These are phyloP conservation scores for Pundamilia nyererei DNA, from an alignment of 2,113 vertebrate species.

Conservation along the genomic window DNA sequence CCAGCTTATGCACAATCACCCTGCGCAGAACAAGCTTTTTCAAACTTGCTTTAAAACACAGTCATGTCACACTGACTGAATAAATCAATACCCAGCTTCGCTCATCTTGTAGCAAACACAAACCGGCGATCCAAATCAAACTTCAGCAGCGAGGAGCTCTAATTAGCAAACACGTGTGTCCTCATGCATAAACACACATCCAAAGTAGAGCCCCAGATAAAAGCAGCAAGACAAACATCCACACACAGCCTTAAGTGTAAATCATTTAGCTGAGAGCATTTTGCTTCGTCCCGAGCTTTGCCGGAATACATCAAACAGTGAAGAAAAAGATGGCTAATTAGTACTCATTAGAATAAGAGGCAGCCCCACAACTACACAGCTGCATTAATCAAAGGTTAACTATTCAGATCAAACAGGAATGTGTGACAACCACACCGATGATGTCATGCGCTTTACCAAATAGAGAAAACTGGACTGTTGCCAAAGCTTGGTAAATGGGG, in stretches of 20 bases:
- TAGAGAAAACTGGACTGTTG: slow-evolving; percentile 46
- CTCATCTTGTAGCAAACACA: neutral
- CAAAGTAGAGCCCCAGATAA: slow-evolving; percentile 17
- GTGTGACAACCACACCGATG: slow-evolving; percentile 21
- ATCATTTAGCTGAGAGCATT: slow-evolving; percentile 38
- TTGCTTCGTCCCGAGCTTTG: slow-evolving; percentile 14
- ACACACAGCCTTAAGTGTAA: slow-evolving; percentile 22
- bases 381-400: slow-evolving; percentile 67
- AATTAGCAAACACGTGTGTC: slow-evolving; percentile 31
- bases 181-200: slow-evolving; percentile 2
- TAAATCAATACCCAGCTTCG: neutral
- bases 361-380: slow-evolving; percentile 51
- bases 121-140: neutral
- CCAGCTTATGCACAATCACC: neutral
- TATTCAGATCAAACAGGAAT: slow-evolving; percentile 50
- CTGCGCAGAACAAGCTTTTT: neutral
- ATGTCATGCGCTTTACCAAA: slow-evolving; percentile 51
- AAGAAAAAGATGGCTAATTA: slow-evolving; percentile 64
- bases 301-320: slow-evolving; percentile 58
- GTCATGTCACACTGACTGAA: neutral
- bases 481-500: slow-evolving; percentile 27
- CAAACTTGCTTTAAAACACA: neutral
- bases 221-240: slow-evolving; percentile 27
- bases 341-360: slow-evolving; percentile 66
- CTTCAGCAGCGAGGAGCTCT: neutral